Conservation (phyloP, 2,797 vertebrate species). For the Oreonectes daqikongensis region DNA sequence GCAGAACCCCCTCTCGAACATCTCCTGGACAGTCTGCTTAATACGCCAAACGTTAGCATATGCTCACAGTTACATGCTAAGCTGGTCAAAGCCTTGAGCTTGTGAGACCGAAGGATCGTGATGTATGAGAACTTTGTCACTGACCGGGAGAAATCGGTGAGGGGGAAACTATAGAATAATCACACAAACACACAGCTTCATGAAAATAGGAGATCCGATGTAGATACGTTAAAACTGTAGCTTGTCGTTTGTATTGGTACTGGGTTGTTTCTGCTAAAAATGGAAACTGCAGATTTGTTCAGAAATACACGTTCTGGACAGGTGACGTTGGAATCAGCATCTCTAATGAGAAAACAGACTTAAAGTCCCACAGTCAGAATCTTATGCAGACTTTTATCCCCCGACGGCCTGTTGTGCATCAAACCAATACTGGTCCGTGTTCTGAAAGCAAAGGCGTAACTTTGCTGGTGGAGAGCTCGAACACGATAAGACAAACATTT, state of each 20-base stretch:
- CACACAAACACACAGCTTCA: not conserved
- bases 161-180: slow-evolving; percentile 60
- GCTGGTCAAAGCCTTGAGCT: slow-evolving; percentile 52
- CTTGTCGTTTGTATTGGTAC: slow-evolving; percentile 17
- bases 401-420: slow-evolving; percentile 31
- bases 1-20: slow-evolving; percentile 33
- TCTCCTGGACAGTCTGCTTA: slow-evolving; percentile 64
- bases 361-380: slow-evolving; percentile 35
- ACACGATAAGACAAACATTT: slow-evolving; percentile 32
- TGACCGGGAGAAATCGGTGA: slow-evolving; percentile 55
- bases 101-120: slow-evolving; percentile 35
- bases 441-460: slow-evolving; percentile 52
- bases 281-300: slow-evolving; percentile 2
- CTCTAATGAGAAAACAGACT: slow-evolving; percentile 46
- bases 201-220: slow-evolving; percentile 9
- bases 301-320: slow-evolving; percentile 39
- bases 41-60: slow-evolving; percentile 42
- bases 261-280: slow-evolving; percentile 13
- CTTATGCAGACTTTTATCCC: slow-evolving; percentile 15
- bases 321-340: slow-evolving; percentile 43
- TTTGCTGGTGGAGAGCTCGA: slow-evolving; percentile 52
- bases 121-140: slow-evolving; percentile 58
- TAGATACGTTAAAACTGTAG: slow-evolving; percentile 33
- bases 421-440: slow-evolving; percentile 44
- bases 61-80: slow-evolving; percentile 46